Percentiles rank a stretch among this genome's conserved stretches.
These are phyloP conservation scores for Pipistrellus nathusii DNA, from an alignment of 2,797 vertebrate genomes.

Conservation along the genomic window DNA sequence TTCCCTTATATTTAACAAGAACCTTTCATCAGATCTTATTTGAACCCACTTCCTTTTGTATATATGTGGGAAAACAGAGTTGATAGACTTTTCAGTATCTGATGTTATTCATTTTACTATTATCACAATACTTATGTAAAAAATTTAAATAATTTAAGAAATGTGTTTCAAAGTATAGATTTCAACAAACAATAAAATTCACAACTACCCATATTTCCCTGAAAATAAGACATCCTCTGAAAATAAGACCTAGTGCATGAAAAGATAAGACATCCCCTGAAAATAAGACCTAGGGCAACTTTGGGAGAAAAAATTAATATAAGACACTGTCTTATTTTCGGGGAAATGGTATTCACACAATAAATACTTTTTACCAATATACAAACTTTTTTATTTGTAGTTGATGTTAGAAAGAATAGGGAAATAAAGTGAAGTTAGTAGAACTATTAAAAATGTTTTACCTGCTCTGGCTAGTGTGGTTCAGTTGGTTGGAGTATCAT, in stretches of 20 bases:
- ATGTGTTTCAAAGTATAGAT: background rate
- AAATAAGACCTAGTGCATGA: too few species aligned
- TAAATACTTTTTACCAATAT: slow-evolving; percentile 45
- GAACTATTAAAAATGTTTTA: slow-evolving; percentile 38
- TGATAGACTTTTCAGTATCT: background rate
- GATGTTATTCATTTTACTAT: slow-evolving; percentile 17
- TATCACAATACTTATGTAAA: slow-evolving; percentile 5
- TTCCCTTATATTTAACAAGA: background rate
- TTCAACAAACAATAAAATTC: slow-evolving; percentile 25
- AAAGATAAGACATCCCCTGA: too few species aligned
- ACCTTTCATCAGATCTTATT: background rate
- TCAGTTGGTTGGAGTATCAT: background rate
- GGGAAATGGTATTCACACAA: background rate
- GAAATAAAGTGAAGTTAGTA: background rate
- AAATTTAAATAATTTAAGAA: slow-evolving; percentile 26
- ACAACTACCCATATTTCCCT: background rate
- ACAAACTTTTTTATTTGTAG: background rate
- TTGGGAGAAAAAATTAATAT: too few species aligned
- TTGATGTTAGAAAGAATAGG: background rate
- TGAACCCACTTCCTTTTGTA: slow-evolving; percentile 28
- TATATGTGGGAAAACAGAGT: background rate
- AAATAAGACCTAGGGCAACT: too few species aligned
- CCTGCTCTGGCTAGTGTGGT: background rate
- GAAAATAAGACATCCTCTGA: too few species aligned
- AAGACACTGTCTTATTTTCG: too few species aligned